Evolutionary conservation across 2,888 invertebrate species (phyloP), one percentile per base, ranked within the genome.

Genomic region (Rosalia funebris): DNA sequence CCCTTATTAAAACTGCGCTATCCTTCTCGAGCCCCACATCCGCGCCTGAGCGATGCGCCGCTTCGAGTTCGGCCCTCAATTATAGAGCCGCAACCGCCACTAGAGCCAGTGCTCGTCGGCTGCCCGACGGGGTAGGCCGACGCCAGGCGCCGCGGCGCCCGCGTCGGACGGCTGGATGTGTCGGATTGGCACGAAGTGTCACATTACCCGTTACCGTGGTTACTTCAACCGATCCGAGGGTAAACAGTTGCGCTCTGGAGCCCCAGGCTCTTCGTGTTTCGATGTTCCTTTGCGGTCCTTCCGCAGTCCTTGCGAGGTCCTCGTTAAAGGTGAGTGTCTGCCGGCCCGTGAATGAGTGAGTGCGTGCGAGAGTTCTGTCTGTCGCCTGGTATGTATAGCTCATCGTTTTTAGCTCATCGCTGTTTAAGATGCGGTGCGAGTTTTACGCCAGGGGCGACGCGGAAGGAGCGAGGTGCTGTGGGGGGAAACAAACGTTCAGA

Each of bases 191-290:
- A 45, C 57, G 60, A 62, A 46, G 60, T 63, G 61, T 61, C 63
- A 58, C 58, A 50, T 60, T 63, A 62, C 54, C 63, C 61, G 70
- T 68, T 69, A 65, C 69, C 71, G 65, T 71, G 66, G 71, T 65
- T 64, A 71, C 68, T 62, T 60, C 62, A 59, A 58, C 57, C 48
- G 47, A 62, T 62, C 60, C 46, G 41, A 52, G 60, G 56, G 57
- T 65, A 65, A 65, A 65, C 65, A 62, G 65, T 65, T 62, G 65
- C 65, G 65, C 62, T 55, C 60, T 62, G 50, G 41, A 39, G 59
- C 59, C 34, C 44, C 31, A 52, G 55, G 57, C 63, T 44, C 58
- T 48, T 55, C n/a, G n/a, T n/a, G n/a, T n/a, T n/a, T 31, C 60
- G 60, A 61, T 53, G 63, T 56, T 54, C 57, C 63, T 52, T 60